Conservation (phyloP, 2,113 vertebrate species). For the Calidris pugnax region DNA sequence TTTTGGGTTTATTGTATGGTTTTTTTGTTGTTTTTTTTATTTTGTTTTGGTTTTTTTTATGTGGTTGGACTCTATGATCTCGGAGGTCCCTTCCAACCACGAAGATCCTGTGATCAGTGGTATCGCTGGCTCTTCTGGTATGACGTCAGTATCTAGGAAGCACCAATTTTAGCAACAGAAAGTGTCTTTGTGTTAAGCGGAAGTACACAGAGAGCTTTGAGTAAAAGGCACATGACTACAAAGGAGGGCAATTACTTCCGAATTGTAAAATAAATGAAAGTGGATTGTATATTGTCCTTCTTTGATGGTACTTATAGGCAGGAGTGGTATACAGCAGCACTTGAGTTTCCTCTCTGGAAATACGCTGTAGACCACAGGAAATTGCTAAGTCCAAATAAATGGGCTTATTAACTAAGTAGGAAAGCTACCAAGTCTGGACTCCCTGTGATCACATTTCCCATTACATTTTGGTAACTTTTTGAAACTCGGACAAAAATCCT, state of each 20-base stretch:
- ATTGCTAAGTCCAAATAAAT: conserved; percentile 35
- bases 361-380: conserved; percentile 25
- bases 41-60: too few species aligned
- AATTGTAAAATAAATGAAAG: conserved; percentile 47
- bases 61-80: too few species aligned
- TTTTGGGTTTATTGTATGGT: too few species aligned
- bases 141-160: background rate
- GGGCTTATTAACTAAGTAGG: conserved; percentile 38
- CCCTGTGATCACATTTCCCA: conserved; percentile 14
- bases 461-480: background rate
- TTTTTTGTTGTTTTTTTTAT: too few species aligned
- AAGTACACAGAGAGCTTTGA: conserved; percentile 32
- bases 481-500: conserved; percentile 5
- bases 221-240: conserved; percentile 34
- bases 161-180: conserved; percentile 50
- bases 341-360: conserved; percentile 52
- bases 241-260: conserved; percentile 37
- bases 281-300: background rate
- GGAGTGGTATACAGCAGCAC: conserved; percentile 24
- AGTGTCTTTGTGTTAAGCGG: conserved; percentile 15
- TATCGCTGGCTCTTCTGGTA: background rate
- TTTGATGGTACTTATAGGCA: background rate
- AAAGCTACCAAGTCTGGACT: background rate
- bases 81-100: too few species aligned
- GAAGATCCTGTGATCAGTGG: too few species aligned